Percentiles rank a stretch among this genome's conserved stretches.
Conservation (phyloP, 1,140 invertebrate species). For the Tetramorium simillimum region DNA sequence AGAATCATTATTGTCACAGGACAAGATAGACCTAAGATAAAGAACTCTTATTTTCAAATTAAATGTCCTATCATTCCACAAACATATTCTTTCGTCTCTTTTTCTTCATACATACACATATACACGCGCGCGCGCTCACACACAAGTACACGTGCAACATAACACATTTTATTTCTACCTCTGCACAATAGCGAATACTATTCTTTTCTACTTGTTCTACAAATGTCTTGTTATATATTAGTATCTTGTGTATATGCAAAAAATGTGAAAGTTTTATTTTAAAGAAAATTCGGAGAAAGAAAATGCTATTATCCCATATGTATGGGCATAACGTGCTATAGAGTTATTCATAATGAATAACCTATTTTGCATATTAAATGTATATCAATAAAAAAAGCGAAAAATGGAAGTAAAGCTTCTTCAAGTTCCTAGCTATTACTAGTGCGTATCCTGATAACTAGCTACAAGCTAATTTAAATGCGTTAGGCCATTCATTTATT, state of each 20-base stretch:
- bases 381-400: constrained; percentile 62
- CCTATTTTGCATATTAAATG: constrained; percentile 55
- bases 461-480: constrained; percentile 66
- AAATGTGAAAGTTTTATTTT: constrained; percentile 49
- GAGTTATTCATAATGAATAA: constrained; percentile 55
- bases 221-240: constrained; percentile 53
- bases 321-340: constrained; percentile 46
- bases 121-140: background rate
- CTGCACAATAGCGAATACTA: constrained; percentile 46
- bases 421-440: constrained; percentile 83
- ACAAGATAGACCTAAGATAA: background rate
- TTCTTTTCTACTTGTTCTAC: constrained; percentile 51
- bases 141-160: background rate
- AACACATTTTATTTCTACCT: constrained; percentile 46
- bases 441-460: constrained; percentile 76
- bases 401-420: constrained; percentile 77
- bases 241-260: constrained; percentile 50
- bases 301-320: constrained; percentile 55
- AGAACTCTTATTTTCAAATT: constrained; percentile 35
- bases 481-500: constrained; percentile 47
- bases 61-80: constrained; percentile 33
- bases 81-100: background rate
- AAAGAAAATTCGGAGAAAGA: constrained; percentile 66
- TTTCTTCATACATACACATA: background rate
- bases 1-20: background rate